Conservation (phyloP, 2,797 vertebrate species). For the Neomorphus geoffroyi region DNA sequence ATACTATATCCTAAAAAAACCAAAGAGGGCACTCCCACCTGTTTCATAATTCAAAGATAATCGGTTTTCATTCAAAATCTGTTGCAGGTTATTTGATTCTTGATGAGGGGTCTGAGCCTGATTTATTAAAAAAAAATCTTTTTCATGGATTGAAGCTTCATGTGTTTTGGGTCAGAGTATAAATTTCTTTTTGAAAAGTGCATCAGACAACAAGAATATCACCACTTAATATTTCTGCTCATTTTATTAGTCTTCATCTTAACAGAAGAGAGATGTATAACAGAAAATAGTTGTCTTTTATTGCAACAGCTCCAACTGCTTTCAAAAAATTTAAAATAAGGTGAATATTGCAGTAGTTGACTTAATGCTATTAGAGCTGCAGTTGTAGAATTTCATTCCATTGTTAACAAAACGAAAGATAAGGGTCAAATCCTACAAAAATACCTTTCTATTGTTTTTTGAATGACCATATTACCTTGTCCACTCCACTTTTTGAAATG, state of each 20-base stretch:
- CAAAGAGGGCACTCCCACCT: not conserved
- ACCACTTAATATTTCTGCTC: not conserved
- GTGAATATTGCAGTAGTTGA: not conserved
- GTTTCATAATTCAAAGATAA: not conserved
- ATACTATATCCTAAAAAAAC: not conserved
- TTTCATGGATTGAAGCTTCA: not conserved
- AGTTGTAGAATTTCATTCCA: not conserved
- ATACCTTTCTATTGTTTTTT: not conserved
- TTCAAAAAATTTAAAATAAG: not conserved
- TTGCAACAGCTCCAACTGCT: not conserved
- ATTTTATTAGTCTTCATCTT: slow-evolving; percentile 24
- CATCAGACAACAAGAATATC: not conserved
- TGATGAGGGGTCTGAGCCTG: not conserved
- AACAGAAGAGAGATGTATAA: not conserved
- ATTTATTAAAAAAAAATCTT: not conserved
- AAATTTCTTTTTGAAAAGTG: not conserved
- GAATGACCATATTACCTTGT: not conserved
- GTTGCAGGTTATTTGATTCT: not conserved
- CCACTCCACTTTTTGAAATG: not conserved
- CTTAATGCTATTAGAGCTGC: not conserved
- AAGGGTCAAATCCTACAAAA: not conserved
- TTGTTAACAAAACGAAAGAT: not conserved
- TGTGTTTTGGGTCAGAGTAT: not conserved
- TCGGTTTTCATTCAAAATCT: not conserved
- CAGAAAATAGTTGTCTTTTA: slow-evolving; percentile 4